Conservation (phyloP, 2,888 invertebrate genomes). For the Dynastes grantii region DNA sequence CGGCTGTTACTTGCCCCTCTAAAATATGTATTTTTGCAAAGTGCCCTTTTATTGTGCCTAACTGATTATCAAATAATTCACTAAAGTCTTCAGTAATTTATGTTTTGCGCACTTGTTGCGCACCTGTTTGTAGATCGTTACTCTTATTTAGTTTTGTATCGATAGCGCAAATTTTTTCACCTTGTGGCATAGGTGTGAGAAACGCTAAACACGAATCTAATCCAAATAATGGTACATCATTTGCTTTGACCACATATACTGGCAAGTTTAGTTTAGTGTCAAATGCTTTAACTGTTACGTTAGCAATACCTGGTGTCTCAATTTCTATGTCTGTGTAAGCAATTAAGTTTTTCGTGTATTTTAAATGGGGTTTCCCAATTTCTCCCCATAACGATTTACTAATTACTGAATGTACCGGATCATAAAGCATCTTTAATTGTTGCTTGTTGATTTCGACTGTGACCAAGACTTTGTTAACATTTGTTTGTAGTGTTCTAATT, state of each 20-base stretch:
- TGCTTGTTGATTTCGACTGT: neutral
- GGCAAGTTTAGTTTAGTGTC: slow-evolving; percentile 1
- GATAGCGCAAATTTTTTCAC: neutral
- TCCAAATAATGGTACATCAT: slow-evolving; percentile 44
- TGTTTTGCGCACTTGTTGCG: no score
- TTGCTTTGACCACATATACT: slow-evolving; percentile 10
- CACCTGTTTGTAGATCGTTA: neutral
- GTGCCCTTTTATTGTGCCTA: no score
- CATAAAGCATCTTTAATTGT: neutral
- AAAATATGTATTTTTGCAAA: neutral
- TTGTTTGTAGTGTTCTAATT: neutral
- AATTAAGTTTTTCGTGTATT: neutral
- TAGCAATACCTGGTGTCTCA: neutral
- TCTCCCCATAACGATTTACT: neutral
- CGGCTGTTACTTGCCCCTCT: slow-evolving; percentile 37
- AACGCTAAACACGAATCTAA: slow-evolving; percentile 37
- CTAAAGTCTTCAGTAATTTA: no score
- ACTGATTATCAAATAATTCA: no score
- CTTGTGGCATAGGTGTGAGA: slow-evolving; percentile 18
- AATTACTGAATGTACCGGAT: neutral
- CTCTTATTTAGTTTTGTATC: neutral
- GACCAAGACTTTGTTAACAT: neutral
- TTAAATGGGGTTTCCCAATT: neutral
- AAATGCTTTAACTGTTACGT: slow-evolving; percentile 10
- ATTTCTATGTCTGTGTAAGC: neutral